Conservation (phyloP, 2,797 vertebrate species). For the Somateria mollissima region DNA sequence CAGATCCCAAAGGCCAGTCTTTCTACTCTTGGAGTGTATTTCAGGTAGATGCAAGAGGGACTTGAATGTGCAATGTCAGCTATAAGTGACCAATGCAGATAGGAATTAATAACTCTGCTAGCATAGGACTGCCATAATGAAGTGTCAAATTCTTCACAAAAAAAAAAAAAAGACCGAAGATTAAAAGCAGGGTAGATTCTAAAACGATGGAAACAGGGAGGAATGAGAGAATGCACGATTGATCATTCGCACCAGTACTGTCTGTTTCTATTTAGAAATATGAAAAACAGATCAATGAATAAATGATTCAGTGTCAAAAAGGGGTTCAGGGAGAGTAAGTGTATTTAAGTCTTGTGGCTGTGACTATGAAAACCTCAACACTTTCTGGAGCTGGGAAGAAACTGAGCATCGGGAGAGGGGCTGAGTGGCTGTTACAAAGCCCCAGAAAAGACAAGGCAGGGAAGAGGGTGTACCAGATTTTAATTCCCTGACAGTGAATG, state of each 20-base stretch:
- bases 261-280: slow-evolving; percentile 81
- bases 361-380: background rate
- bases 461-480: background rate
- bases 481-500: background rate
- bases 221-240: slow-evolving; percentile 75
- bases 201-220: slow-evolving; percentile 75
- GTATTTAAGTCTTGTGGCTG: background rate
- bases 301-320: slow-evolving; percentile 76
- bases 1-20: background rate
- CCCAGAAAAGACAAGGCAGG: background rate
- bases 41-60: background rate
- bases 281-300: slow-evolving; percentile 83
- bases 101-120: slow-evolving; percentile 69
- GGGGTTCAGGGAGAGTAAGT: slow-evolving; percentile 27
- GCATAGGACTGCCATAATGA: slow-evolving; percentile 10
- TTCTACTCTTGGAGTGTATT: background rate
- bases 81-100: slow-evolving; percentile 60
- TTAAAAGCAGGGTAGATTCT: slow-evolving; percentile 44
- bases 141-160: slow-evolving; percentile 55
- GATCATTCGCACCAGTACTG: slow-evolving; percentile 81
- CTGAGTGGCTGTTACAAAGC: background rate
- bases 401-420: background rate
- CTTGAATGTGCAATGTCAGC: background rate
- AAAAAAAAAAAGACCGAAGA: background rate
- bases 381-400: background rate